phyloP scores from a whole-genome alignment of 1,140 invertebrate genomes.

The Chironomus tepperi region DNA sequence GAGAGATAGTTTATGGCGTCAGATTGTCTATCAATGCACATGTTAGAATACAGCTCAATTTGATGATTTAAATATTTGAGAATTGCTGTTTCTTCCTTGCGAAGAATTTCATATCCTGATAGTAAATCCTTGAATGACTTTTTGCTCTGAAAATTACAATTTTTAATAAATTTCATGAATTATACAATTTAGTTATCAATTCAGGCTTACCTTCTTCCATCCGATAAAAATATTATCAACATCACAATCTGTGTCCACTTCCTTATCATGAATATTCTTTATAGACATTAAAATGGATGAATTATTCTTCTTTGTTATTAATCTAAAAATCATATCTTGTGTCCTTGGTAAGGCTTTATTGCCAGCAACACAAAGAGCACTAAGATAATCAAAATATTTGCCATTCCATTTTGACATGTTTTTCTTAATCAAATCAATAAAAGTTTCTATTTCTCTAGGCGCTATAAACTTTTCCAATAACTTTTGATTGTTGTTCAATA shows the following conservation, averaged over 20 bases:
- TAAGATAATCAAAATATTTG: slow-evolving; percentile 93
- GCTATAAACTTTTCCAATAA: slow-evolving; percentile 97
- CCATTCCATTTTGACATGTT: slow-evolving; percentile 89
- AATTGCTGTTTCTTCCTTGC: slow-evolving; percentile 58
- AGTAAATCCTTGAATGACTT: slow-evolving; percentile 58
- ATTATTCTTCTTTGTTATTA: slow-evolving; percentile 82
- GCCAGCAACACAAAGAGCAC: slow-evolving; percentile 98
- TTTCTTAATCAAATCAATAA: slow-evolving; percentile 89
- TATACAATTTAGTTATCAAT: background rate
- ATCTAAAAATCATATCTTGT: slow-evolving; percentile 97
- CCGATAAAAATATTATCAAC: too few species aligned
- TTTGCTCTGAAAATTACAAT: slow-evolving; percentile 43
- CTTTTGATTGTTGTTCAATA: slow-evolving; percentile 98
- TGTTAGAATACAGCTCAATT: slow-evolving; percentile 96
- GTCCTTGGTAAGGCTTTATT: slow-evolving; percentile 97
- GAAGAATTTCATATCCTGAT: slow-evolving; percentile 50
- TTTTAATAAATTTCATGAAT: too few species aligned
- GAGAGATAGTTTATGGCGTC: slow-evolving; percentile 88
- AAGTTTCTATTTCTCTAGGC: slow-evolving; percentile 95
- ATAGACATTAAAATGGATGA: slow-evolving; percentile 57
- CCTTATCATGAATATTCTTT: too few species aligned
- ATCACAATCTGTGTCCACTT: too few species aligned
- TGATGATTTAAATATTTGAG: slow-evolving; percentile 92
- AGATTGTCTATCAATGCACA: slow-evolving; percentile 98
- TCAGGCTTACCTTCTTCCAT: background rate